phyloP scores from a whole-genome alignment of 2,888 invertebrate genomes.

The Periphyllus acericola region DNA sequence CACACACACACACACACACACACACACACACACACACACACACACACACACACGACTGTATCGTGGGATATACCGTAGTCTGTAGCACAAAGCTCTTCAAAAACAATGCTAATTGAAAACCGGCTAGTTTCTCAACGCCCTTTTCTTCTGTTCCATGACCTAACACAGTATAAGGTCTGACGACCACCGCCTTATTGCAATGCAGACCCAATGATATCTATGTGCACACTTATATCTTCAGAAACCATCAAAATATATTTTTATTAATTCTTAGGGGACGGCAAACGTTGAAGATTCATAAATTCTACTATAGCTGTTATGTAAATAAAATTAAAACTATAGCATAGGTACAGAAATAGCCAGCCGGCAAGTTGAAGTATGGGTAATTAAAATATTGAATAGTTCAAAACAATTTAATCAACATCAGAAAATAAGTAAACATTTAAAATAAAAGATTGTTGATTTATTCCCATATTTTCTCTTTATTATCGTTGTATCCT shows the following conservation, averaged over 20 bases:
- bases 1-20: no score
- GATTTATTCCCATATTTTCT: neutral
- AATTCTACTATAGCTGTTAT: no score
- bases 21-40: neutral
- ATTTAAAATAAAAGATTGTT: neutral
- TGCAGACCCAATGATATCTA: neutral
- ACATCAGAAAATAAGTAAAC: neutral
- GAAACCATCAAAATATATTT: neutral
- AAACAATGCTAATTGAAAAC: conserved; percentile 51
- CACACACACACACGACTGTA: neutral
- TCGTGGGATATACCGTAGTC: conserved; percentile 20
- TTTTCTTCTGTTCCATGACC: conserved; percentile 1
- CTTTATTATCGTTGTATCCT: no score
- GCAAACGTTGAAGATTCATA: no score
- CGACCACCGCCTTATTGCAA: neutral
- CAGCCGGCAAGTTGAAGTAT: neutral
- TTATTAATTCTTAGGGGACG: neutral
- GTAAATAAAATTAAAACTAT: neutral
- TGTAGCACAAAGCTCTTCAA: conserved; percentile 20
- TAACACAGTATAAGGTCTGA: neutral
- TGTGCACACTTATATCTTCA: neutral
- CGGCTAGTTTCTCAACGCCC: conserved; percentile 17
- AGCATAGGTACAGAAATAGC: neutral
- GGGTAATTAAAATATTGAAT: conserved; percentile 24
- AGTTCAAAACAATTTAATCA: neutral